phyloP scores from a whole-genome alignment of 2,797 vertebrate species.

The Artibeus jamaicensis region DNA sequence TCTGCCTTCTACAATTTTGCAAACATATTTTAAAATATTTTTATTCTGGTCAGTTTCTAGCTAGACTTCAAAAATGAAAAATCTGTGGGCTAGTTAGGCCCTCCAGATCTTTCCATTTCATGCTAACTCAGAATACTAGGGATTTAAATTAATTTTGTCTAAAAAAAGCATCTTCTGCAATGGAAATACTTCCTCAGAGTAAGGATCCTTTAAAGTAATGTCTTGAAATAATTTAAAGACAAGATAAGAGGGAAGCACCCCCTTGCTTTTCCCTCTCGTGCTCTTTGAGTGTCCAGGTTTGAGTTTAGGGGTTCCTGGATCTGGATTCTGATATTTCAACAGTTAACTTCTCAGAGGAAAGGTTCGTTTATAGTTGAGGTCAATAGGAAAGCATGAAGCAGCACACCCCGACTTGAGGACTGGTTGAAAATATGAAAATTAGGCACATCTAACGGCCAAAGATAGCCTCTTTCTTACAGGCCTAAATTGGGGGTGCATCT shows the following conservation, averaged over 20 bases:
- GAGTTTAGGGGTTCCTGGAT: background rate
- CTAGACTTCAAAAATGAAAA: conserved; percentile 35
- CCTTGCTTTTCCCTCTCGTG: background rate
- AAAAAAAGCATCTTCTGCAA: background rate
- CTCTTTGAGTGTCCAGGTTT: background rate
- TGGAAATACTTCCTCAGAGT: background rate
- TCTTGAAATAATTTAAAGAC: conserved; percentile 46
- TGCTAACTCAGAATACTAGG: background rate
- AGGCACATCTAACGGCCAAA: background rate
- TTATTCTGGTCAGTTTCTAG: conserved; percentile 20
- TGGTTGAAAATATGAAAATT: background rate
- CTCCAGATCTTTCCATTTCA: background rate
- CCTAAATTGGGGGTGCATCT: background rate
- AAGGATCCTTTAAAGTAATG: background rate
- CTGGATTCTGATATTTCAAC: background rate
- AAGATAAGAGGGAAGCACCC: background rate
- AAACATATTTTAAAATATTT: conserved; percentile 27
- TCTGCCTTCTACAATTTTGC: conserved; percentile 35
- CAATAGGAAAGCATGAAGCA: background rate
- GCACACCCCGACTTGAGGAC: background rate
- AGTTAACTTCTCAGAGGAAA: background rate
- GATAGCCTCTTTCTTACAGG: background rate
- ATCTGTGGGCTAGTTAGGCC: background rate
- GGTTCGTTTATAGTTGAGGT: background rate
- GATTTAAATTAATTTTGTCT: conserved; percentile 19